Base-by-base conservation (phyloP, 2,113 vertebrate genomes). In the Alectura lathami region DNA sequence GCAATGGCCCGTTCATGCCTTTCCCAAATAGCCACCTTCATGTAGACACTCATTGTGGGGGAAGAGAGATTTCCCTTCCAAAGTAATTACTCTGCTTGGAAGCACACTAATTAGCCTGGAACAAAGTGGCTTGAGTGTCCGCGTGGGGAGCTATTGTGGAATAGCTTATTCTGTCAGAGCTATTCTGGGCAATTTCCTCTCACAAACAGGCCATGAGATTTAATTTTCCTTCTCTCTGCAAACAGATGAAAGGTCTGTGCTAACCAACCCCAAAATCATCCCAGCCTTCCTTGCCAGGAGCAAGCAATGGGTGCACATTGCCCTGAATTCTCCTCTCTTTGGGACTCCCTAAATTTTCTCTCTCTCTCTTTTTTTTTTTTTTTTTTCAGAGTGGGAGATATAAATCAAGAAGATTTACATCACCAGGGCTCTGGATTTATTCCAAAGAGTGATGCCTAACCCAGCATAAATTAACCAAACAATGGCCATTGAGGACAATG, bases 81-180 rank as follows among this genome's bases (percentile, higher is more conserved):
- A 93, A 76, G 81, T 86, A 96, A 93, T 95, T 96, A 90, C 91
- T 93, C 27, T 3, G 64, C 90, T 96, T 96, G 90, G 94, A 97
- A 96, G 93, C 89, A 89, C 96, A 95, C 91, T 95, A 95, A 96
- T 96, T 95, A 95, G 92, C 93, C 91, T 88, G 94, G 94, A 95
- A 96, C 88, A 95, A 96, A 96, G 95, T 95, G 88, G 88, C 88
- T 96, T 8, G 13, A 93, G 89, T 93, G 88, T 90, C 93, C 51
- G 0, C 88, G 91, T 88, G 93, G 94, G 90, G 90, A 94, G 88
- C 92, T 93, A 95, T 96, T 96, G 95, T 96, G 80, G 94, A 94
- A 96, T 53, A 79, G 94, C 94, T 96, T 91, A 93, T 90, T 94
- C 93, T 96, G 86, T 91, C 94, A 93, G 88, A 96, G 86, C 90